Percentiles rank a stretch among this genome's conserved stretches.
These are phyloP conservation scores for Saguinus midas DNA, from an alignment of 2,113 vertebrate genomes.

Conservation along the genomic window DNA sequence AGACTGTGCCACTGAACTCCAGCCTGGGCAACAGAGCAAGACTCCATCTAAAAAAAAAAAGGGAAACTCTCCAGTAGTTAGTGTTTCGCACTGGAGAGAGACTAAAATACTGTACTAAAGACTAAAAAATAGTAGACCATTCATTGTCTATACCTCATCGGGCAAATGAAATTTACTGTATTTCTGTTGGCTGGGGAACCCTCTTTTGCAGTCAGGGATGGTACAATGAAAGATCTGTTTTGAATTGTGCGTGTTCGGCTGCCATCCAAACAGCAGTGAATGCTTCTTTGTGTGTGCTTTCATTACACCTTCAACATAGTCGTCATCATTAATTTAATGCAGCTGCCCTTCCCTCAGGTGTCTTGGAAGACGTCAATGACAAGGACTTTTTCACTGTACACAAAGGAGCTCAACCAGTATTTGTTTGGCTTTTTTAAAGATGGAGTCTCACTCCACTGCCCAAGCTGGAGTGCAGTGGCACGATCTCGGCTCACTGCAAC, in stretches of 20 bases:
- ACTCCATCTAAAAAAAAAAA: too few species aligned
- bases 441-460: too few species aligned
- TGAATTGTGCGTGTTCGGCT: background rate
- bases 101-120: background rate
- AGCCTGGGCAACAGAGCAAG: too few species aligned
- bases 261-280: background rate
- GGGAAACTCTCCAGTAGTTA: background rate
- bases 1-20: too few species aligned
- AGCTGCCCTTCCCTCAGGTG: background rate
- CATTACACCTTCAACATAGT: background rate
- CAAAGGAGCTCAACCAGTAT: background rate
- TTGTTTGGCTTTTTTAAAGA: background rate
- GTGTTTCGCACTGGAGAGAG: background rate
- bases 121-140: background rate
- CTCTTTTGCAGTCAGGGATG: background rate
- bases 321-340: background rate
- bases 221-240: background rate
- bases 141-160: background rate
- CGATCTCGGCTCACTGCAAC: too few species aligned
- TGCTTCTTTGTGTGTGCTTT: background rate
- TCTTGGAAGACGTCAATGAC: background rate
- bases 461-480: too few species aligned
- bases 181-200: background rate
- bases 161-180: background rate
- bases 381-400: background rate